phyloP scores from a whole-genome alignment of 2,113 vertebrate species.

The Oryzias woworae region DNA sequence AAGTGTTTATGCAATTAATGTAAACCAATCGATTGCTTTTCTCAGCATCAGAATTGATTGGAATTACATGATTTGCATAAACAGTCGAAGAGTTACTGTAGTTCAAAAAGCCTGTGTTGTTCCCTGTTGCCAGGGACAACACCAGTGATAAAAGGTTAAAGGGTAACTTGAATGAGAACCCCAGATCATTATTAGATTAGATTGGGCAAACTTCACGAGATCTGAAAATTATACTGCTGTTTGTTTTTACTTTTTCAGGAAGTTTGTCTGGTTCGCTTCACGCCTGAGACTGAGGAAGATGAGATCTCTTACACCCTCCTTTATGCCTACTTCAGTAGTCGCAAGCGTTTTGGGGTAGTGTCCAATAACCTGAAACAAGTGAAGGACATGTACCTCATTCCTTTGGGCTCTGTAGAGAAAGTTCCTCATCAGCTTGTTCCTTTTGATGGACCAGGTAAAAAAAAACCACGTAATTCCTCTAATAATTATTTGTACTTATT shows the following conservation, averaged over 20 bases:
- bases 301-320: conserved; percentile 95
- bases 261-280: conserved; percentile 94
- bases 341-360: conserved; percentile 93
- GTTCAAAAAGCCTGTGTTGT: no score
- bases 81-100: no score
- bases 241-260: conserved; percentile 80
- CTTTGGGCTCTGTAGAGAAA: conserved; percentile 91
- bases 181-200: background rate
- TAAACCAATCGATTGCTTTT: no score
- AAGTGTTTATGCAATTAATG: no score
- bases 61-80: no score
- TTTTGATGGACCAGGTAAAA: conserved; percentile 95
- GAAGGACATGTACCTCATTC: conserved; percentile 99
- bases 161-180: background rate
- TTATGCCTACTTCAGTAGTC: conserved; percentile 97
- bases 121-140: no score
- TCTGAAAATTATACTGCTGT: conserved; percentile 17
- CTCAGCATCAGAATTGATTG: no score
- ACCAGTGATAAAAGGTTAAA: no score
- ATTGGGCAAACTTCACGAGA: background rate
- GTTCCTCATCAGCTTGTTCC: conserved; percentile 97
- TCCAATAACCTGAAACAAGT: conserved; percentile 97
- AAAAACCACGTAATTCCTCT: conserved; percentile 34
- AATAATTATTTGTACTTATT: conserved; percentile 3
- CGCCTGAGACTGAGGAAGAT: conserved; percentile 95